Conservation (phyloP, 2,113 vertebrate genomes). For the Otus sunia region DNA sequence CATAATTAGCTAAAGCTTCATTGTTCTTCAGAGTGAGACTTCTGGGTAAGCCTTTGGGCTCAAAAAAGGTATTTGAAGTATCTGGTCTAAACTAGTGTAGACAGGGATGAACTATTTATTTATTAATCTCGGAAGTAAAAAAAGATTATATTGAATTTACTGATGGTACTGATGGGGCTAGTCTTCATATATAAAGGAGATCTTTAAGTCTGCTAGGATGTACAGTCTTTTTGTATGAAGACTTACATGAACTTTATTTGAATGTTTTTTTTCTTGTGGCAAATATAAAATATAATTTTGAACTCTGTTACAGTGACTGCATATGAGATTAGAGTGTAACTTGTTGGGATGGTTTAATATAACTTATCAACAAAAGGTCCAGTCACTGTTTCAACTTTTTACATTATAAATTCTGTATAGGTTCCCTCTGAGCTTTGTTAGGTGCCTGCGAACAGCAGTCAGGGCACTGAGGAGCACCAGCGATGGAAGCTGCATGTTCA, state of each 20-base stretch:
- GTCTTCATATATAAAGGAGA: not conserved
- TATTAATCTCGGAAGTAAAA: not conserved
- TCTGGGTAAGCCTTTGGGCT: not conserved
- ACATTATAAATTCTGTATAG: not conserved
- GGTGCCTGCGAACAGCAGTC: not conserved
- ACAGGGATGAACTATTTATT: not conserved
- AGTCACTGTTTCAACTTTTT: not conserved
- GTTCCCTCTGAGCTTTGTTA: not conserved
- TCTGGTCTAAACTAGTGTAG: not conserved
- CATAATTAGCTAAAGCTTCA: not conserved
- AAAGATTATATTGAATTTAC: not conserved
- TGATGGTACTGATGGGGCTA: not conserved
- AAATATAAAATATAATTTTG: not conserved
- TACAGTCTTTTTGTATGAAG: fast-evolving
- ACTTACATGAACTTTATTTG: not conserved
- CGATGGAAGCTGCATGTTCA: fast-evolving
- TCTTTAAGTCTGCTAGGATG: not conserved
- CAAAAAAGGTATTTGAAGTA: not conserved
- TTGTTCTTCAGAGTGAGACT: not conserved
- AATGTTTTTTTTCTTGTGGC: not conserved
- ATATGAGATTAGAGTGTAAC: not conserved
- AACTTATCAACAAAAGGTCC: not conserved
- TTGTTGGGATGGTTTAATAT: not conserved
- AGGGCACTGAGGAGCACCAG: not conserved
- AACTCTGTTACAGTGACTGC: not conserved